Evolutionary conservation across 2,113 vertebrate genomes (phyloP), one percentile per base, ranked within the genome.

Genomic region (Varanus komodoensis): DNA sequence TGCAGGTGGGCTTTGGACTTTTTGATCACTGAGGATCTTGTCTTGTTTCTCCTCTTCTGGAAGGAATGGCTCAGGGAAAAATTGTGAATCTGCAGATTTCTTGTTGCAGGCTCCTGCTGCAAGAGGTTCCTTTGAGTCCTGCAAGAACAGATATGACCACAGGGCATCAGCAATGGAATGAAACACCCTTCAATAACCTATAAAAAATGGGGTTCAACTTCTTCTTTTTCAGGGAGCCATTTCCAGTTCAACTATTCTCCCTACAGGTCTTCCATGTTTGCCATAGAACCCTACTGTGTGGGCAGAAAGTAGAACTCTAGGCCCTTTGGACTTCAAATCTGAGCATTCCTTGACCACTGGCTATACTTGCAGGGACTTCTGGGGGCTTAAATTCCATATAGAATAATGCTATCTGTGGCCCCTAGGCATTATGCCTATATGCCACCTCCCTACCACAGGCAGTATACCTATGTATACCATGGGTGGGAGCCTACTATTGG

Each of bases 21-120:
- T 94, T 82, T 92, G 93, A 25, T 94, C 93, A 54, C 85, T 44
- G 57, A 96, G 84, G 88, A 38, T 61, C 80, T 95, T 94, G n/a
- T 94, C 94, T 38, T 94, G 92, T 92, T 93, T 93, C 34, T 82
- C 89, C 83, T 96, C 96, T 84, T 96, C 96, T 6, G 77, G 94
- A 90, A 97, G 6, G 69, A 95, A 96, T 3, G 97, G 98, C 29
- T 98, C 97, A 19, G 97, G 96, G 92, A 98, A 98, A 91, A 98
- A 97, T 77, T 57, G 96, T 12, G 87, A 48, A 8, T 96, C 93
- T 0, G 98, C 97, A 79, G 98, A 97, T 89, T 94, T 97, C 44
- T 95, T 77, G 69, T 92, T 91, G 91, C 3, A 83, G 38, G 91
- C 29, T 12, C 90, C 57, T 89, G 95, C 94, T 81, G 82, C 57